Evolutionary conservation across 2,113 vertebrate species (phyloP), one percentile per base, ranked within the genome.

Genomic region (Hippocampus guttulatus): DNA sequence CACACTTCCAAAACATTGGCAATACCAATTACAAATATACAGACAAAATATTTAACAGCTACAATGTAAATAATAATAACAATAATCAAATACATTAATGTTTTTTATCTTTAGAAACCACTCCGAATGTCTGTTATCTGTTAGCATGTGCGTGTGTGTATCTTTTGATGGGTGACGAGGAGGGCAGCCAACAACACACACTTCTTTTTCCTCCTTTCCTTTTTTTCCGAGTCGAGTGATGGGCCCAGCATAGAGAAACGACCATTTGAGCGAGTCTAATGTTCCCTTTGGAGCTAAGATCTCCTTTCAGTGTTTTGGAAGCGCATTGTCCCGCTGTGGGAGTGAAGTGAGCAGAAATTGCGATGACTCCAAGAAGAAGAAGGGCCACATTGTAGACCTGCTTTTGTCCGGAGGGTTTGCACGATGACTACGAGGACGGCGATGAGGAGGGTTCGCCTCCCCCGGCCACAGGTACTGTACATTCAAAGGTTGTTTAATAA

Each of bases 251-350:
- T 60, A 89, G 87, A 76, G 76, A 83, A 81, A 55, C 18, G 60
- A 73, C 75, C 67, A 62, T 85, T 85, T 85, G 84, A 86, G 80
- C 81, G 84, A 85, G 73, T 81, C 64, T 15, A 73, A 64, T 65
- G 64, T 65, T 65, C 27, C 74, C 81, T 11, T 85, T 90, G 81
- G 85, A 49, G 87, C 76, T 81, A 83, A 84, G 84, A 85, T 91
- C 87, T 81, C 85, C 86, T 90, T 90, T 88, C 88, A 88, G 80
- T 74, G 65, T 84, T 90, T 87, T 83, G 88, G 81, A 90, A 84
- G 86, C 67, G 69, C 67, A 91, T 89, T 91, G 90, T 91, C 75
- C 84, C 73, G 63, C 76, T 85, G 30, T 73, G 85, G 85, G 88
- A 86, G 74, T 81, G 88, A 87, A 79, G 86, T 81, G 88, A 90